phyloP scores from a whole-genome alignment of 2,888 invertebrate genomes.

The Trissonchulus sp. region DNA sequence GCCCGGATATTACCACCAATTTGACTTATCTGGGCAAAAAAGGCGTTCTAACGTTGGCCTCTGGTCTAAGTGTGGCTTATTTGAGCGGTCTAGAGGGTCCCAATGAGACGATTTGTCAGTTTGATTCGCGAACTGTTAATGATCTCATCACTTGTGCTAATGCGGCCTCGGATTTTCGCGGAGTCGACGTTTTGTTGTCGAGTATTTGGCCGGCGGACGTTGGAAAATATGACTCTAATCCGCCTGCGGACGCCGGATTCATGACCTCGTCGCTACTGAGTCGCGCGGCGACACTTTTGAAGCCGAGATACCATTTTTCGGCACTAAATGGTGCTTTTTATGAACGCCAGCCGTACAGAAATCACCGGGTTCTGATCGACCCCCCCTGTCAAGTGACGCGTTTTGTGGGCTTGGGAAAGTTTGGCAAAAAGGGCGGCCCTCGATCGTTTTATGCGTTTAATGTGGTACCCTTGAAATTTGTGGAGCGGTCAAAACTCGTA shows the following conservation, averaged over 20 bases:
- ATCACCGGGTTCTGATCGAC: conserved; percentile 65
- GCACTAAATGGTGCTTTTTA: conserved; percentile 69
- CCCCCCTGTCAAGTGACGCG: conserved; percentile 73
- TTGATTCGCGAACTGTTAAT: conserved; percentile 44
- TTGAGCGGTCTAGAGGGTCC: conserved; percentile 41
- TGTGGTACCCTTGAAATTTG: conserved; percentile 62
- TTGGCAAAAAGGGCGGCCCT: conserved; percentile 70
- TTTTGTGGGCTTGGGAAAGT: conserved; percentile 77
- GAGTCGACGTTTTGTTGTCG: conserved; percentile 81
- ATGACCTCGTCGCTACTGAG: conserved; percentile 55
- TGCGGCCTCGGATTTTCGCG: conserved; percentile 72
- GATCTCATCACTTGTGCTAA: conserved; percentile 42
- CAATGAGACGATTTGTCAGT: conserved; percentile 40
- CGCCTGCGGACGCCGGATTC: conserved; percentile 41
- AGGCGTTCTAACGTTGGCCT: conserved; percentile 46
- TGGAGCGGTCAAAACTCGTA: conserved; percentile 44
- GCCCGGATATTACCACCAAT: conserved; percentile 48
- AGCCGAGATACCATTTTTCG: conserved; percentile 86
- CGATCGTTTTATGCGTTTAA: conserved; percentile 79
- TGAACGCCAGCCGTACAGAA: conserved; percentile 81
- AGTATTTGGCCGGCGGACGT: conserved; percentile 82
- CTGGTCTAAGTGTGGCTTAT: conserved; percentile 48
- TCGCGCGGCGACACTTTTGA: conserved; percentile 73
- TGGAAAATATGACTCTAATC: conserved; percentile 52
- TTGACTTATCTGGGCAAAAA: conserved; percentile 55